phyloP scores from a whole-genome alignment of 1,140 invertebrate species.

The Bicyclus anynana region DNA sequence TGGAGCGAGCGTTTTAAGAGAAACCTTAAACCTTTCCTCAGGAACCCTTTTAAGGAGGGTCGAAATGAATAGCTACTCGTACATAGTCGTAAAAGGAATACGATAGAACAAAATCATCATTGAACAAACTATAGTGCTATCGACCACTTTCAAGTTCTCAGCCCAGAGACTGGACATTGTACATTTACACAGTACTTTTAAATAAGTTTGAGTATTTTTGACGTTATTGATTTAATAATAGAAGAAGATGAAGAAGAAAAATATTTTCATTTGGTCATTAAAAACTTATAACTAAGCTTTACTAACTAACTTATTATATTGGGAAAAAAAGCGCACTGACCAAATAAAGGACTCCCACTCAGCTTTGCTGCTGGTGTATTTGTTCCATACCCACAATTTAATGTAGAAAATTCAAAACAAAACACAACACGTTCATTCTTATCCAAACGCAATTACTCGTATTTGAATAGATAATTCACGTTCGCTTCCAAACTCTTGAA shows the following conservation, averaged over 20 bases:
- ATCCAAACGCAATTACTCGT: neutral
- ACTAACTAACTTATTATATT: no score
- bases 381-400: no score
- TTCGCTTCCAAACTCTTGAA: neutral
- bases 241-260: no score
- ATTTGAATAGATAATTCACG: neutral
- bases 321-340: no score
- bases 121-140: neutral
- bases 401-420: neutral
- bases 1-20: neutral
- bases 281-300: no score
- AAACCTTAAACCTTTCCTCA: neutral
- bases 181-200: neutral
- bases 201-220: neutral
- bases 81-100: slow-evolving; percentile 1
- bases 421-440: neutral
- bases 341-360: no score
- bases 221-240: no score
- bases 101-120: neutral
- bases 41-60: slow-evolving; percentile 1
- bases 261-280: no score
- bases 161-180: neutral
- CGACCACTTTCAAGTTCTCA: neutral
- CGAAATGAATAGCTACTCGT: neutral
- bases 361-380: no score